These are phyloP conservation scores for Rafetus swinhoei DNA, from an alignment of 2,113 vertebrate species.

Conservation along the genomic window DNA sequence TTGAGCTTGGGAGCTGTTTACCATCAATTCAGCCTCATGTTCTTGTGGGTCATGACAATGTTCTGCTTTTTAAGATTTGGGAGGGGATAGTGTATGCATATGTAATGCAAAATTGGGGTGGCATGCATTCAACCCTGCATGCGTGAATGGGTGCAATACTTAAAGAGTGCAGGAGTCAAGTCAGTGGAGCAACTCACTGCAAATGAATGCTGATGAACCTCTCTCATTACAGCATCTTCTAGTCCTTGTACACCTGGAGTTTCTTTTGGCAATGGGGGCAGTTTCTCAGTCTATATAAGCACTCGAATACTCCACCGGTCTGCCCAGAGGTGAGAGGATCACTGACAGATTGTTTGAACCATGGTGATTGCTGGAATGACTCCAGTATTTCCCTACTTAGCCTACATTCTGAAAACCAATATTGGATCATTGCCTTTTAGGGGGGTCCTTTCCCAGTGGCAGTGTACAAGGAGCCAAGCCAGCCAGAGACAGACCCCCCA, in stretches of 20 bases:
- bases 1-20: fast-evolving
- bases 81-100: neutral
- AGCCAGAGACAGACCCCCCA: neutral
- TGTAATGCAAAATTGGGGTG: too few species aligned
- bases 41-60: neutral
- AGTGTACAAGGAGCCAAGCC: neutral
- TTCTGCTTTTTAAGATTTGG: neutral
- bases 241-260: neutral
- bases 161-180: neutral
- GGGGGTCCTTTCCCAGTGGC: neutral
- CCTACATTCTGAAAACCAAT: neutral
- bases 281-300: neutral
- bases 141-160: neutral
- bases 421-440: neutral
- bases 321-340: neutral
- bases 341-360: neutral
- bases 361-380: neutral
- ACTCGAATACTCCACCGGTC: neutral
- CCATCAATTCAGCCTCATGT: fast-evolving
- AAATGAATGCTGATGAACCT: neutral
- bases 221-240: neutral
- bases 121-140: neutral
- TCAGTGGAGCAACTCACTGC: neutral
- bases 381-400: neutral
- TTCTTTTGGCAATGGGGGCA: neutral